Percentiles rank a stretch among this genome's conserved stretches.
These are phyloP conservation scores for Uropsilus gracilis DNA, from an alignment of 2,113 vertebrate genomes.

Conservation along the genomic window DNA sequence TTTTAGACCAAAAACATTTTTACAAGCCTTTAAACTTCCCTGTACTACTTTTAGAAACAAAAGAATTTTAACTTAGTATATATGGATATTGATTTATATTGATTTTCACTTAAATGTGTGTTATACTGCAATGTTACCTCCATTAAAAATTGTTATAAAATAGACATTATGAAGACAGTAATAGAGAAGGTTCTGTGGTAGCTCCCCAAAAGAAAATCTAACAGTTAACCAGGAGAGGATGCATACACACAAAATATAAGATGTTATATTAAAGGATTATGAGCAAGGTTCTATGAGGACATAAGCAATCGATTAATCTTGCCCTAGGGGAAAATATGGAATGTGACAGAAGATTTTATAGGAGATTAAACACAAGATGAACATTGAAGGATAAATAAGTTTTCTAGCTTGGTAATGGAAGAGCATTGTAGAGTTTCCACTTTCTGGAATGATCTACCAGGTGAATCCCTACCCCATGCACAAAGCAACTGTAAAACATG, in stretches of 20 bases:
- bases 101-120: background rate
- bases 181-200: background rate
- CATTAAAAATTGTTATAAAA: background rate
- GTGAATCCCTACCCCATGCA: background rate
- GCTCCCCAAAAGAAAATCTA: background rate
- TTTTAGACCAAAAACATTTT: background rate
- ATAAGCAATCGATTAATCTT: background rate
- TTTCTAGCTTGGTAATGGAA: background rate
- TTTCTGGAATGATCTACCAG: background rate
- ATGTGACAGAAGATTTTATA: background rate
- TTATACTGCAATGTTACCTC: background rate
- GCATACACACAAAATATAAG: background rate
- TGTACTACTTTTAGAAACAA: background rate
- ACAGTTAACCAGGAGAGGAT: background rate
- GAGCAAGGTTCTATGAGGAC: background rate
- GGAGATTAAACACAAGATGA: background rate
- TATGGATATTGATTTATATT: background rate
- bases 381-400: background rate
- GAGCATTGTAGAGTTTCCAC: background rate
- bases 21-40: background rate
- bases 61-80: background rate
- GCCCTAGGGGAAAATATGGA: background rate
- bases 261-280: background rate
- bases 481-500: background rate
- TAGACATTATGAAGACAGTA: no score